Base-by-base conservation (phyloP, 2,888 invertebrate species). In the Tinea trinotella region DNA sequence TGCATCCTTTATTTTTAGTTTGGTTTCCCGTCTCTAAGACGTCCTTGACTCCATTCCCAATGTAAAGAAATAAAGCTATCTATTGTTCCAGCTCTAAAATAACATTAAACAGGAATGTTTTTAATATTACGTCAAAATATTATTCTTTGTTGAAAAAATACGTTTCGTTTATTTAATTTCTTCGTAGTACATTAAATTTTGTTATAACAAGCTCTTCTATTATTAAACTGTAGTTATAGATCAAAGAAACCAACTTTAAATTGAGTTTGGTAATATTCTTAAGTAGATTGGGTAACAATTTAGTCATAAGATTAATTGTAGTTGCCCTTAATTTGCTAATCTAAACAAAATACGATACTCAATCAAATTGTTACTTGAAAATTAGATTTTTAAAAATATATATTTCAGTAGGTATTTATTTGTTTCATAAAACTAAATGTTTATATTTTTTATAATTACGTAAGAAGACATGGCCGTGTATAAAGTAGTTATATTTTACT, bases 1-100 rank as follows among this genome's bases (percentile, higher is more conserved):
- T 50, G 50, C 50, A 50, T 50, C 44, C 36, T 53, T 40, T 53
- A 53, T 36, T 36, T 53, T 40, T 53, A 53, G 53, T 36, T 30
- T 7, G 40, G 19, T 40, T 40, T 53, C 20, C 40, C 40, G 20
- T 40, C 19, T 22, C 22, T 40, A 53, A 40, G 12, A 7, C 35
- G 22, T 17, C 53, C 53, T 53, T 53, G 53, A 53, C 53, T 53
- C 36, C 36, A 40, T 53, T 53, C 20, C 20, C 12, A 20, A 17
- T 40, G 17, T 12, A 15, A 10, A n/a, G n/a, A 35, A 52, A 52
- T 52, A 40, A 15, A 15, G 13, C 46, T 46, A 17, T 46, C 46
- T 46, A 46, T 46, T 46, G 46, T 46, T 46, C 10, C 46, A 19
- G 46, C 10, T 17, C n/a, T 19, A 19, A 46, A 46, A 46, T 15